phyloP scores from a whole-genome alignment of 2,888 invertebrate species.

The Antitype chi region DNA sequence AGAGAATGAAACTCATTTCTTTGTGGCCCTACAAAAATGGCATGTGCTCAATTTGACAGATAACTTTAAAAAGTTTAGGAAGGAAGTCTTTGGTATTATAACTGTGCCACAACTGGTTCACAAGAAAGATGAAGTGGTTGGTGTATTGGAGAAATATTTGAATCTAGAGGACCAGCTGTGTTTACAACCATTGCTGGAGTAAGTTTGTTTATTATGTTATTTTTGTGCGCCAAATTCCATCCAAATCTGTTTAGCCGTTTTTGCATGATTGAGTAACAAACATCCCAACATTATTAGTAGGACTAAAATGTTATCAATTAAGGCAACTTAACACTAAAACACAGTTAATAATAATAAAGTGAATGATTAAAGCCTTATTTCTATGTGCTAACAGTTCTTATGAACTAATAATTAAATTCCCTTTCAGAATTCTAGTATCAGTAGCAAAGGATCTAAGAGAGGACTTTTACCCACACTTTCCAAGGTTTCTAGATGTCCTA shows the following conservation, averaged over 20 bases:
- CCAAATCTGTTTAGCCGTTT: too few species aligned
- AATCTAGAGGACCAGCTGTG: slow-evolving; percentile 93
- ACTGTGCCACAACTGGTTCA: slow-evolving; percentile 96
- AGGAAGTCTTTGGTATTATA: slow-evolving; percentile 93
- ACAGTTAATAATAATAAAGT: too few species aligned
- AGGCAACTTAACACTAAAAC: too few species aligned
- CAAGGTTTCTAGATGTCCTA: slow-evolving; percentile 93
- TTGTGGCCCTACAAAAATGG: slow-evolving; percentile 96
- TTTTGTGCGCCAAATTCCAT: too few species aligned
- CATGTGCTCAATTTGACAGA: slow-evolving; percentile 96
- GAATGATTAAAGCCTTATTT: not conserved
- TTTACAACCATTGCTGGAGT: slow-evolving; percentile 96
- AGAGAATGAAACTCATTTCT: slow-evolving; percentile 94
- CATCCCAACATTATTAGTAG: too few species aligned
- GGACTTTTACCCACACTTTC: slow-evolving; percentile 97
- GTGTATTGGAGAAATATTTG: slow-evolving; percentile 93
- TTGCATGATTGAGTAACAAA: too few species aligned
- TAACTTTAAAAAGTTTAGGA: slow-evolving; percentile 94
- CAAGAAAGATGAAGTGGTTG: slow-evolving; percentile 94
- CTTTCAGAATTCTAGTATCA: slow-evolving; percentile 94
- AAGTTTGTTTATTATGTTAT: slow-evolving; percentile 81
- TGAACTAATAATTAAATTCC: slow-evolving; percentile 19
- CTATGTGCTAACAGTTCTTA: not conserved
- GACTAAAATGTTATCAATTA: too few species aligned
- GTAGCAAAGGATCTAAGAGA: slow-evolving; percentile 96